These are phyloP conservation scores for Megaceryle maxima DNA, from an alignment of 2,113 vertebrate genomes.

Conservation along the genomic window DNA sequence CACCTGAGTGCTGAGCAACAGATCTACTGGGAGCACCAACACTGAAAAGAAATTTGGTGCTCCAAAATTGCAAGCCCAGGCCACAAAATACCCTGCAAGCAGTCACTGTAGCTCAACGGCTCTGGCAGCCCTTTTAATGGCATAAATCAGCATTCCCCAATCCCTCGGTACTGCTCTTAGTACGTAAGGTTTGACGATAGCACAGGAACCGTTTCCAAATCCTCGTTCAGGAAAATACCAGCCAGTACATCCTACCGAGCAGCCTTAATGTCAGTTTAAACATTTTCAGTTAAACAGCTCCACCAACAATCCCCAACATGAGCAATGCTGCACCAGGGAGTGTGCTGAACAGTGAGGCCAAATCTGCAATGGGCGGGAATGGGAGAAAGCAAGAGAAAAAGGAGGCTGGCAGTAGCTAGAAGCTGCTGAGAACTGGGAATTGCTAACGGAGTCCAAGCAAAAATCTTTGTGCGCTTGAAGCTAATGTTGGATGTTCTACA, in stretches of 20 bases:
- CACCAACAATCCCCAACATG: not conserved
- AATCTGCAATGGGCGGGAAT: not conserved
- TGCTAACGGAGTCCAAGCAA: not conserved
- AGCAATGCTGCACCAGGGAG: not conserved
- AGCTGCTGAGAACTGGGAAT: not conserved
- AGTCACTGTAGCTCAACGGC: not conserved
- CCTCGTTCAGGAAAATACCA: not conserved
- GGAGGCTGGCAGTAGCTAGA: not conserved
- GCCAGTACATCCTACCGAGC: not conserved
- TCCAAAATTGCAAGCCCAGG: not conserved
- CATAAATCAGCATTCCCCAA: not conserved
- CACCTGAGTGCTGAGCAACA: not conserved
- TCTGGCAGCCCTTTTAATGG: not conserved
- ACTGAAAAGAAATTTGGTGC: not conserved
- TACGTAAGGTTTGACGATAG: not conserved
- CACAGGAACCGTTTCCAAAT: not conserved
- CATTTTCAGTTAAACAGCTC: not conserved
- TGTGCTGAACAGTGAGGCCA: not conserved
- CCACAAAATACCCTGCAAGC: not conserved
- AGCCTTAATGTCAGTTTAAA: not conserved
- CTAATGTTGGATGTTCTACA: not conserved
- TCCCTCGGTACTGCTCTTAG: not conserved
- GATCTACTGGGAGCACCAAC: not conserved
- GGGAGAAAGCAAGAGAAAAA: not conserved
- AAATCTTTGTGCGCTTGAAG: not conserved